Evolutionary conservation across 2,113 vertebrate genomes (phyloP).

Genomic region (Prolemur simus): DNA sequence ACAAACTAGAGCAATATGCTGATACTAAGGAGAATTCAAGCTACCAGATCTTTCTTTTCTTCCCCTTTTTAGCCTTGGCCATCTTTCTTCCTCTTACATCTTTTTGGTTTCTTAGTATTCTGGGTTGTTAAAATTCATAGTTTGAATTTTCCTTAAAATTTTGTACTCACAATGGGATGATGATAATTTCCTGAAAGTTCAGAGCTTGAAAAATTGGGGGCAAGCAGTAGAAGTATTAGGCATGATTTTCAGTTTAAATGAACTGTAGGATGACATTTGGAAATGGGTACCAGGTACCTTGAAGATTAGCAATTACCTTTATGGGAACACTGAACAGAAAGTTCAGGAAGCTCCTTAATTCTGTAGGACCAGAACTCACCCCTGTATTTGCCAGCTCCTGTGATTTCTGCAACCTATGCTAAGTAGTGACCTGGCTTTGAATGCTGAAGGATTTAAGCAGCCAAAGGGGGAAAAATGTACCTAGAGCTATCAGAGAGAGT

Average conservation of each 20-base stretch:
- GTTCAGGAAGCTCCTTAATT: constrained; percentile 16
- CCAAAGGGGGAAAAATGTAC: neutral
- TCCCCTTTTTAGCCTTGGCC: neutral
- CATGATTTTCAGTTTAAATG: constrained; percentile 9
- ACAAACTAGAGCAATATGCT: neutral
- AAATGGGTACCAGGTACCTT: neutral
- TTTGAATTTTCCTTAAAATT: neutral
- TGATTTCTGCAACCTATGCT: neutral
- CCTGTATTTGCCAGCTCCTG: neutral
- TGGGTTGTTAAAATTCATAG: constrained; percentile 45
- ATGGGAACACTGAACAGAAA: constrained; percentile 13
- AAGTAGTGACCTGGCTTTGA: neutral
- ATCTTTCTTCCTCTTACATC: neutral
- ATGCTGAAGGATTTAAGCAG: neutral
- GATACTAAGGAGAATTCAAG: neutral
- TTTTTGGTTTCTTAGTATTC: neutral
- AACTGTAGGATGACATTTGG: neutral
- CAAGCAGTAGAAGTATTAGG: neutral
- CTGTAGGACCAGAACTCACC: neutral
- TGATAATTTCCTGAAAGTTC: constrained; percentile 38
- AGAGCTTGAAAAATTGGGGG: neutral
- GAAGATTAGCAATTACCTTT: constrained; percentile 43
- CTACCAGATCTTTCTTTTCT: neutral
- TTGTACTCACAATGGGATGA: neutral
- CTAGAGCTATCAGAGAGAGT: neutral